Conservation (phyloP, 1,140 invertebrate species). For the Trachelipus rathkii region DNA sequence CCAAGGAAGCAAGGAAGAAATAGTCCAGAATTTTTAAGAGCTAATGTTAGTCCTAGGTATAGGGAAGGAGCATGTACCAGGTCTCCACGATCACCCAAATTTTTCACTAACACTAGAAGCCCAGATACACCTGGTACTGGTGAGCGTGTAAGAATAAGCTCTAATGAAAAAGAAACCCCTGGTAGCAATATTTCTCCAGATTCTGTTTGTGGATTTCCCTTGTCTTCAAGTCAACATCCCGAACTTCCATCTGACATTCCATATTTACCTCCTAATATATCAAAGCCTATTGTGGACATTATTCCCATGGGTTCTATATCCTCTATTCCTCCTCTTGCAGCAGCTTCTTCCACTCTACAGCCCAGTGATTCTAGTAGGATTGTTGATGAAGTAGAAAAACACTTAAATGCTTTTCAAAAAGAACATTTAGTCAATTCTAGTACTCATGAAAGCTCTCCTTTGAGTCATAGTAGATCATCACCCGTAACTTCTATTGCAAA, state of each 20-base stretch:
- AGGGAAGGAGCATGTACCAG: constrained; percentile 20
- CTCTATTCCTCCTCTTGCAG: neutral
- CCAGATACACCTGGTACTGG: constrained; percentile 21
- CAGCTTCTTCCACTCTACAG: neutral
- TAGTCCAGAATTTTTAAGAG: constrained; percentile 26
- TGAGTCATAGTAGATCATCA: too few species aligned
- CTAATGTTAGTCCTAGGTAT: constrained; percentile 31
- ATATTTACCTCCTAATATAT: neutral
- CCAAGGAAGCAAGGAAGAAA: constrained; percentile 14
- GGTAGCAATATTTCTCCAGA: neutral
- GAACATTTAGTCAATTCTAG: neutral
- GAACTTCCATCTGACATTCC: neutral
- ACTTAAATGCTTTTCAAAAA: neutral
- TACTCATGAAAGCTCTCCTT: too few species aligned
- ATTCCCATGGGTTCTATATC: neutral
- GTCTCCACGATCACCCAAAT: constrained; percentile 39
- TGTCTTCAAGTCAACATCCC: neutral
- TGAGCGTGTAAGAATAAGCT: constrained; percentile 22
- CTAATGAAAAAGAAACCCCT: neutral
- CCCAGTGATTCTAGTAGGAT: neutral
- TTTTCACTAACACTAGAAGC: constrained; percentile 35
- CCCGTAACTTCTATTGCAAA: neutral
- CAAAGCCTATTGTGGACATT: neutral
- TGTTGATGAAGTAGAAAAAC: neutral
- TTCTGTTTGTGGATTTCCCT: neutral